These are phyloP conservation scores for Hofmannophila pseudospretella DNA, from an alignment of 2,888 invertebrate species.

Conservation along the genomic window DNA sequence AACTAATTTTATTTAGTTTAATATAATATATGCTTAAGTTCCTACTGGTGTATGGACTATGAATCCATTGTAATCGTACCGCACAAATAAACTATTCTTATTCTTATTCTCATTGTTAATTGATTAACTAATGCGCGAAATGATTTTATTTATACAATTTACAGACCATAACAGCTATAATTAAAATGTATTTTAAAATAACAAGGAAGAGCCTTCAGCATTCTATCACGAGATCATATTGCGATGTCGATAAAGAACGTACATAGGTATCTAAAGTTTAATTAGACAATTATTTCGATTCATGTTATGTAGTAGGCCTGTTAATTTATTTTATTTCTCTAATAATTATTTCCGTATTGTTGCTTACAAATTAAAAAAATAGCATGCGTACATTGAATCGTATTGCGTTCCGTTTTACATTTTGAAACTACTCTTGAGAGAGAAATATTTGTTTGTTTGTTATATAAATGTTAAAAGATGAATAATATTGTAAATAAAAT, in stretches of 20 bases:
- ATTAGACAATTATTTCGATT: slow-evolving; percentile 9
- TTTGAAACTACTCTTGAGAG: no score
- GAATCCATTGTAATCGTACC: no score
- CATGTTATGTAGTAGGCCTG: background rate
- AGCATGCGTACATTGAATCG: slow-evolving; percentile 5
- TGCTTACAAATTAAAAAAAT: slow-evolving; percentile 4
- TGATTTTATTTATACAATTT: no score
- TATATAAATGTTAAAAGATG: no score
- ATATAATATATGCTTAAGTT: no score
- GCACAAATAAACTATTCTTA: no score
- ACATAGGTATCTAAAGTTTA: slow-evolving; percentile 8
- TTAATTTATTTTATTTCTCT: slow-evolving; percentile 4
- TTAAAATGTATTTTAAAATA: slow-evolving; percentile 1
- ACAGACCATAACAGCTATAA: background rate
- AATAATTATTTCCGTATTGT: slow-evolving; percentile 18
- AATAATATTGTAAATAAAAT: background rate
- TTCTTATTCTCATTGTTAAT: no score
- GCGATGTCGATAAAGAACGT: slow-evolving; percentile 38
- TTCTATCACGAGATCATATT: slow-evolving; percentile 48
- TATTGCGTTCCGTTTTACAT: background rate
- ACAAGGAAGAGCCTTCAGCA: slow-evolving; percentile 63
- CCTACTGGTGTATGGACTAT: no score
- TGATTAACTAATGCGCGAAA: no score
- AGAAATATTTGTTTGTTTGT: no score
- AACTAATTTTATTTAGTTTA: no score